These are phyloP conservation scores for Cancer borealis DNA, from an alignment of 2,888 invertebrate genomes.

Conservation along the genomic window DNA sequence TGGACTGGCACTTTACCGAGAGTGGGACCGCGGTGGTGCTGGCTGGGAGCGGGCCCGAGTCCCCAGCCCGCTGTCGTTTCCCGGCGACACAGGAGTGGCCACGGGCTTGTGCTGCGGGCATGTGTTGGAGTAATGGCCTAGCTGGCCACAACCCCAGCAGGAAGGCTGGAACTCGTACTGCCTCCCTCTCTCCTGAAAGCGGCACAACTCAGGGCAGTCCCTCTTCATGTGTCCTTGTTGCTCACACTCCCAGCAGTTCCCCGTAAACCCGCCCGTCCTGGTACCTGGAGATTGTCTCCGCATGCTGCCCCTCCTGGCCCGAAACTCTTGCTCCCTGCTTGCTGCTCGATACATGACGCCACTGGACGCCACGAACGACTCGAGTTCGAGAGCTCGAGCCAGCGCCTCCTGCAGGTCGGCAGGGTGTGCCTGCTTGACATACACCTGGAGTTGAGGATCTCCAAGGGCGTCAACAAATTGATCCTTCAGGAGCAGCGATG, in stretches of 20 bases:
- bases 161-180: background rate
- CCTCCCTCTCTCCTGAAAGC: background rate
- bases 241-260: background rate
- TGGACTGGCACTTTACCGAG: background rate
- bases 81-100: background rate
- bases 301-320: background rate
- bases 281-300: background rate
- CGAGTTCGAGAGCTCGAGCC: conserved; percentile 6
- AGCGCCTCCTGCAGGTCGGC: conserved; percentile 30
- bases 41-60: conserved; percentile 25
- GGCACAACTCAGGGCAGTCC: background rate
- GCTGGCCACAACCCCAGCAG: background rate
- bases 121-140: background rate
- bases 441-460: conserved; percentile 21
- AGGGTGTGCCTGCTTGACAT: conserved; percentile 38
- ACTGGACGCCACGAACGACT: conserved; percentile 1
- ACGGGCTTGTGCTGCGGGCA: background rate
- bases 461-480: conserved; percentile 23
- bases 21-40: background rate
- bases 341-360: background rate
- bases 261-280: background rate
- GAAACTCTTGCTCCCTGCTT: background rate
- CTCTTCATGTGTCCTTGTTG: conserved; percentile 10
- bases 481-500: background rate
- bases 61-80: conserved; percentile 33